A percentile compares a stretch with the other conserved stretches of the same genome.
These are phyloP conservation scores for Pimpla rufipes DNA, from an alignment of 2,888 invertebrate species.

Conservation along the genomic window DNA sequence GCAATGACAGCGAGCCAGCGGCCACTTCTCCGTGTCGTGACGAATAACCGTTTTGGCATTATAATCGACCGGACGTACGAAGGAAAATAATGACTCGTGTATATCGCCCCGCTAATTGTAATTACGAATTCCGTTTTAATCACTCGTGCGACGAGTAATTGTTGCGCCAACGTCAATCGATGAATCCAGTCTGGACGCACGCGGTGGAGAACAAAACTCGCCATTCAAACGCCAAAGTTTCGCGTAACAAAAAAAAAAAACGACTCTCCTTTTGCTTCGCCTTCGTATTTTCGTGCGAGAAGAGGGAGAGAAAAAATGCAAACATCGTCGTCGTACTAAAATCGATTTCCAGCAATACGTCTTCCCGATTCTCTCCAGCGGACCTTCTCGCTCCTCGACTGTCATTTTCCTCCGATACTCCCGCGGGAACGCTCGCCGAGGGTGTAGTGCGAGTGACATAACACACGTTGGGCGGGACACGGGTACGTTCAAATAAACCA, in stretches of 20 bases:
- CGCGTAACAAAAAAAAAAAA: too few relatives aligned
- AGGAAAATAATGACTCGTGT: neutral
- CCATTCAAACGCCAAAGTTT: neutral
- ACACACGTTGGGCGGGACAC: constrained; percentile 26
- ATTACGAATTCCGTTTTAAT: neutral
- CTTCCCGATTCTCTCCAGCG: constrained; percentile 39
- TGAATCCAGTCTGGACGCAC: neutral
- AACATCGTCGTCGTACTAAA: neutral
- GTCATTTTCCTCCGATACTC: constrained; percentile 36
- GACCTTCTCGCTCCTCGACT: constrained; percentile 28
- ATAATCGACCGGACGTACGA: constrained; percentile 6
- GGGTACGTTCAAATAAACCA: constrained; percentile 73
- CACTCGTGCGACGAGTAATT: neutral
- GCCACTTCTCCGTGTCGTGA: neutral
- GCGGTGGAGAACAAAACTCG: neutral
- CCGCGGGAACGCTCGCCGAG: neutral
- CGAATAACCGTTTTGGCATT: constrained; percentile 3
- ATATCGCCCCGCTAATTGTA: neutral
- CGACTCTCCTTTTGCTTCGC: neutral
- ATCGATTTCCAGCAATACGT: constrained; percentile 4
- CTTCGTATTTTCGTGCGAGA: too few relatives aligned
- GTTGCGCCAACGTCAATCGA: neutral
- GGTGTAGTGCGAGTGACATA: constrained; percentile 28
- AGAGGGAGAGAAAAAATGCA: too few relatives aligned
- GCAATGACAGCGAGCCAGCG: constrained; percentile 14